A percentile compares a stretch with the other conserved stretches of the same genome.
Evolutionary conservation across 2,797 vertebrate species (phyloP).

Genomic region (Pseudochromis fuscus): DNA sequence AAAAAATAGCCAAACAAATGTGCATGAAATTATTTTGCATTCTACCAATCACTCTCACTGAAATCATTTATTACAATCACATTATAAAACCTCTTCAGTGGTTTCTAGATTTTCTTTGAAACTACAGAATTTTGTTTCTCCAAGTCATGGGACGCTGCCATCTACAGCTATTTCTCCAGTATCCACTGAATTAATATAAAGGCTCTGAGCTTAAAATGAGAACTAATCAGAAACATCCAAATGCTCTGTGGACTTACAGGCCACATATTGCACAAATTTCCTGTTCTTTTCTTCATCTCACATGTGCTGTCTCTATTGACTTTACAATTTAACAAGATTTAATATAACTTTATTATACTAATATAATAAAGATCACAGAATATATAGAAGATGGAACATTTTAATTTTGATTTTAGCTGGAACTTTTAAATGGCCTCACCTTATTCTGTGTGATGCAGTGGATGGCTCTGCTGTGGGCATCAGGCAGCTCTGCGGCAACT

Average conservation of each 20-base stretch:
- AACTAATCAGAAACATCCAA: neutral
- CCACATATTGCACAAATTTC: neutral
- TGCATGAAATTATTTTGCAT: neutral
- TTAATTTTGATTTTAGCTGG: neutral
- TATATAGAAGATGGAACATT: neutral
- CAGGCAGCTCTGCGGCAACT: conserved; percentile 82
- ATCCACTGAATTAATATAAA: neutral
- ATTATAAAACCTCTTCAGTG: conserved; percentile 3
- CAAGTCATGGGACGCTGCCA: neutral
- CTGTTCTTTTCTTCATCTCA: neutral
- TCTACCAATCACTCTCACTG: neutral
- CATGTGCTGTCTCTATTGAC: neutral
- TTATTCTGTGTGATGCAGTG: conserved; percentile 93
- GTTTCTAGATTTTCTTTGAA: conserved; percentile 1
- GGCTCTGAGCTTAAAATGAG: conserved; percentile 2
- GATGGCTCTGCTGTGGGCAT: conserved; percentile 86
- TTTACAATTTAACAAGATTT: neutral
- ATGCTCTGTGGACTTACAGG: neutral
- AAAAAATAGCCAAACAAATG: neutral
- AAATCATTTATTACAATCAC: neutral
- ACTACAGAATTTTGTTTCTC: neutral
- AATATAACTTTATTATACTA: neutral
- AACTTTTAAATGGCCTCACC: conserved; percentile 73
- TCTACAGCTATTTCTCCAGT: neutral
- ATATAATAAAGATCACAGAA: neutral